phyloP scores from a whole-genome alignment of 1,140 invertebrate species.

The Drosophila athabasca region DNA sequence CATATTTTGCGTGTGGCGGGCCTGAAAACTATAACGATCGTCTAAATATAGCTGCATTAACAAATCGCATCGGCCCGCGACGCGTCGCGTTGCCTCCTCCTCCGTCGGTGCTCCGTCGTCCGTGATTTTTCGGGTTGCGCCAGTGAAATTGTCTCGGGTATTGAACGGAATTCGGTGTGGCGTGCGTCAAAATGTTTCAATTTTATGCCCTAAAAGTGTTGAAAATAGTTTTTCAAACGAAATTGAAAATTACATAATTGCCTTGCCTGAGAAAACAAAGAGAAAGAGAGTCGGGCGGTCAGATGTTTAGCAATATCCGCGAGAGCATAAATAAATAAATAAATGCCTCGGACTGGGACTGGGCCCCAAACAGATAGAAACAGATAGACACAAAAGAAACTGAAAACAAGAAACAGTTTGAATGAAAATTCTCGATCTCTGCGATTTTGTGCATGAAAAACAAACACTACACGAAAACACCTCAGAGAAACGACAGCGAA shows the following conservation, averaged over 20 bases:
- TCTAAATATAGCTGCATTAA: conserved; percentile 72
- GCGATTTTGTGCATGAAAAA: neutral
- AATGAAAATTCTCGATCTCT: conserved; percentile 54
- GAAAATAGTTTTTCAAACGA: conserved; percentile 55
- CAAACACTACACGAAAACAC: too few relatives aligned
- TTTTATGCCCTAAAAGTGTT: conserved; percentile 66
- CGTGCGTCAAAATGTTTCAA: conserved; percentile 51
- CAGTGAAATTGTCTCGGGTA: conserved; percentile 22
- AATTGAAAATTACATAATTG: conserved; percentile 72
- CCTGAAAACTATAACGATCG: conserved; percentile 36
- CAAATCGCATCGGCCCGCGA: conserved; percentile 41
- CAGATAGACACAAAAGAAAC: conserved; percentile 35
- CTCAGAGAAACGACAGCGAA: conserved; percentile 33
- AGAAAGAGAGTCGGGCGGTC: conserved; percentile 10
- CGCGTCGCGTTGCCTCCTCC: conserved; percentile 8
- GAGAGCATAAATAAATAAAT: conserved; percentile 60
- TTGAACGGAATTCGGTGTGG: conserved; percentile 29
- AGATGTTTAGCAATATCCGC: conserved; percentile 51
- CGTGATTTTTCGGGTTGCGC: conserved; percentile 6
- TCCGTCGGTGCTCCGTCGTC: conserved; percentile 3
- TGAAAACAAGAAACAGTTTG: conserved; percentile 38
- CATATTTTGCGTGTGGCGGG: conserved; percentile 10
- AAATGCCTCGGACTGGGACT: conserved; percentile 7
- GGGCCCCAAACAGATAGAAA: conserved; percentile 17
- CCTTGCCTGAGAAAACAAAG: conserved; percentile 3